phyloP scores from a whole-genome alignment of 2,797 vertebrate species.

The Protonibea diacanthus region DNA sequence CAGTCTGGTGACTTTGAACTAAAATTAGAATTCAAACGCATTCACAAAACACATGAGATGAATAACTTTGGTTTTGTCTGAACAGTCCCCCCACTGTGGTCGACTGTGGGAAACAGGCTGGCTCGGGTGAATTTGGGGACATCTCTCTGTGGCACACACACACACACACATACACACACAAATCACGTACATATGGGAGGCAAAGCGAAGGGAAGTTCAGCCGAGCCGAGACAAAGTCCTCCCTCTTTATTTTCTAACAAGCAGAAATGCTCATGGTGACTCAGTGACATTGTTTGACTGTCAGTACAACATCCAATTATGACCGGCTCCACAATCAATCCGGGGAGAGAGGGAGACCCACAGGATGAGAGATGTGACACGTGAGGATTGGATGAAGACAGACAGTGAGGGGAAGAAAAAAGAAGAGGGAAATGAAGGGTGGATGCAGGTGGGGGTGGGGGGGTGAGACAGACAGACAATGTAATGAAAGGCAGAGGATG shows the following conservation, averaged over 20 bases:
- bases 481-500: conserved; percentile 43
- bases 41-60: conserved; percentile 23
- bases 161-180: conserved; percentile 8
- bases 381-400: conserved; percentile 13
- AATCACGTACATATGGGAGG: conserved; percentile 38
- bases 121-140: conserved; percentile 43
- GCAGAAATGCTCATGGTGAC: conserved; percentile 43
- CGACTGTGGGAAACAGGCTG: conserved; percentile 15
- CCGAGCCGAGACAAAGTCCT: conserved; percentile 52
- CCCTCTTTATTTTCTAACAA: conserved; percentile 39
- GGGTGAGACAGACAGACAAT: conserved; percentile 16
- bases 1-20: background rate
- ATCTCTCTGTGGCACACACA: conserved; percentile 31
- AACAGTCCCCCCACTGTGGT: conserved; percentile 20
- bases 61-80: conserved; percentile 21
- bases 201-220: conserved; percentile 56
- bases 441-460: background rate
- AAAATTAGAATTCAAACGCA: background rate
- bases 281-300: conserved; percentile 50
- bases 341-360: conserved; percentile 9
- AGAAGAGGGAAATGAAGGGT: background rate
- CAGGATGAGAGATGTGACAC: conserved; percentile 33
- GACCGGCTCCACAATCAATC: conserved; percentile 16
- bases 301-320: conserved; percentile 43
- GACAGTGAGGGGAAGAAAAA: conserved; percentile 6